Base-by-base conservation (phyloP, 2,797 vertebrate genomes). In the Galagoides demidoff region DNA sequence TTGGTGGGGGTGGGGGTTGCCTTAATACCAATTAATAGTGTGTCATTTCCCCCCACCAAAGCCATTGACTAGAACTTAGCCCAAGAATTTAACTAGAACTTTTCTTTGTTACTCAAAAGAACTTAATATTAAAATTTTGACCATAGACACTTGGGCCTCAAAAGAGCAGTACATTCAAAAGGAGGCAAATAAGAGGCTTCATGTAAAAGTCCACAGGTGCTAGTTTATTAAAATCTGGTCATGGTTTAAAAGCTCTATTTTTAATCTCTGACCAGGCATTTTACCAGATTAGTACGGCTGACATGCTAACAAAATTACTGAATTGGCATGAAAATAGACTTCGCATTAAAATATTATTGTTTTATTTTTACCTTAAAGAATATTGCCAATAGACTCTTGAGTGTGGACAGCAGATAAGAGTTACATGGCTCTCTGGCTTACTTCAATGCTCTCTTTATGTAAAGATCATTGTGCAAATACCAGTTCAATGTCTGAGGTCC, bases 331-430 rank as follows among this genome's bases (percentile, higher is more conserved):
- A 87, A 45, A 87, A 45, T 64, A 43, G 43, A 34, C 29, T 89
- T 95, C 59, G 61, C 68, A 55, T 73, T 81, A 81, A 92, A 90
- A 84, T 73, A 64, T 37, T 88, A 57, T n/a, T 34, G 6, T 78
- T 85, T 92, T 85, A 77, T 76, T 96, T 95, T 95, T 77, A 77
- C 19, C 81, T 94, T 77, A 57, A 77, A 79, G 89, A 92, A 64
- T 81, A 27, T 70, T 82, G 11, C 63, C 39, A 92, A 3, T 5
- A 89, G 52, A 79, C 29, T 96, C 31, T 55, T 34, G 23, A 85
- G 31, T 9, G 31, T 73, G 14, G 64, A 68, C 85, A 73, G 12
- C 76, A 94, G 76, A 57, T 2, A 68, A 29, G 66, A 94, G 19
- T 27, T 31, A 90, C 29, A 34, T 61, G 61, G 25, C 27, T 78